phyloP scores from a whole-genome alignment of 2,888 invertebrate species.

The Tetheella fluctuosa region DNA sequence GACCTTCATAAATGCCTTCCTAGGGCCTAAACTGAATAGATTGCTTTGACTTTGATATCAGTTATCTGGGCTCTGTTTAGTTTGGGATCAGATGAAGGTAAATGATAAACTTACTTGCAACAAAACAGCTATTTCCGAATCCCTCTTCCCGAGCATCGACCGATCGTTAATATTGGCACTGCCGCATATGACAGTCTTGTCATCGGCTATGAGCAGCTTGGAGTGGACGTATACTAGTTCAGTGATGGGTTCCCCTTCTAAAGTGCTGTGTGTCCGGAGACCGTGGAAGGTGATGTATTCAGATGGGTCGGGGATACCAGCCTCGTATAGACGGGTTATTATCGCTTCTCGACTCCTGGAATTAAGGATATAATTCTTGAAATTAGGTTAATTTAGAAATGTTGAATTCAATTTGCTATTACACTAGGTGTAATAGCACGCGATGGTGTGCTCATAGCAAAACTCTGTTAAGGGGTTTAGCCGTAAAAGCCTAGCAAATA shows the following conservation, averaged over 20 bases:
- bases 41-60: no score
- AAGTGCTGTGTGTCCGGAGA: constrained; percentile 90
- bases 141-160: constrained; percentile 96
- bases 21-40: no score
- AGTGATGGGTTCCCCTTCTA: constrained; percentile 93
- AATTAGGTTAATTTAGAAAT: no score
- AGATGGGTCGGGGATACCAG: constrained; percentile 91
- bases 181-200: constrained; percentile 95
- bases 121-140: constrained; percentile 96
- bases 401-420: no score
- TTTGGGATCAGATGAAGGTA: no score
- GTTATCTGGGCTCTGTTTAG: no score
- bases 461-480: no score
- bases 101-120: constrained; percentile 85
- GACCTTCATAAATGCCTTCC: no score
- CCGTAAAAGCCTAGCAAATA: no score
- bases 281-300: constrained; percentile 97
- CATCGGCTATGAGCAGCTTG: constrained; percentile 97
- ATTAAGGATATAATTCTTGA: no score
- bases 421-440: no score
- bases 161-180: constrained; percentile 99
- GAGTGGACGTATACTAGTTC: constrained; percentile 99
- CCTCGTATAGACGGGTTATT: constrained; percentile 89
- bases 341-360: constrained; percentile 93
- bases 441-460: no score